Conservation (phyloP, 2,888 invertebrate genomes). For the Luperina testacea region DNA sequence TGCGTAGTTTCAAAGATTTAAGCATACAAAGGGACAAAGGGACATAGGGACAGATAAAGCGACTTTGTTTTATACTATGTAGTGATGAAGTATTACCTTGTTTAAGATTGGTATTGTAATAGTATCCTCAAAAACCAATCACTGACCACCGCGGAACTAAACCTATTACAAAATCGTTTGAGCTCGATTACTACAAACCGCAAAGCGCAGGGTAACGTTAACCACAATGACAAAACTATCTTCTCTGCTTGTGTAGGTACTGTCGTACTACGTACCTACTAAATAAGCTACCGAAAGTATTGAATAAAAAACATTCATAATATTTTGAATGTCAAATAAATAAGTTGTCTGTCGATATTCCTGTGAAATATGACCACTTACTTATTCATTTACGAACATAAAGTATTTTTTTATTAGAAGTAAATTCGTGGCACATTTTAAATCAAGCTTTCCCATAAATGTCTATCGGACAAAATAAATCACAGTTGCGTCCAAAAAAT, state of each 20-base stretch:
- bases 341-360: slow-evolving; percentile 1
- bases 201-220: slow-evolving; percentile 36
- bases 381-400: not conserved
- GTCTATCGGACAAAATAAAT: slow-evolving; percentile 23
- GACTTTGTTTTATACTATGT: too few species aligned
- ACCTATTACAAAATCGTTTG: slow-evolving; percentile 40
- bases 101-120: slow-evolving; percentile 23
- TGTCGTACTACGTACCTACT: not conserved
- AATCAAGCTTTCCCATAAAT: slow-evolving; percentile 15
- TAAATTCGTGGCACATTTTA: not conserved
- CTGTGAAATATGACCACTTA: not conserved
- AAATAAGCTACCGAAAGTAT: not conserved
- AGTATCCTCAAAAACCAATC: slow-evolving; percentile 21
- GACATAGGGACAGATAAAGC: too few species aligned
- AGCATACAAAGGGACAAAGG: too few species aligned
- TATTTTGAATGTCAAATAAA: not conserved
- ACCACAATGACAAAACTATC: slow-evolving; percentile 32
- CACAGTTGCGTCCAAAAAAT: not conserved
- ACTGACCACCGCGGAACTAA: slow-evolving; percentile 4
- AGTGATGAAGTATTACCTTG: not conserved
- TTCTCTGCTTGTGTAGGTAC: not conserved
- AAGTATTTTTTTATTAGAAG: not conserved
- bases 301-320: not conserved
- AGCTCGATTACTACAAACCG: slow-evolving; percentile 50
- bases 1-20: too few species aligned